Percentiles rank a stretch among this genome's conserved stretches.
Conservation (phyloP, 2,888 invertebrate species). For the Koerneria pararmatus region DNA sequence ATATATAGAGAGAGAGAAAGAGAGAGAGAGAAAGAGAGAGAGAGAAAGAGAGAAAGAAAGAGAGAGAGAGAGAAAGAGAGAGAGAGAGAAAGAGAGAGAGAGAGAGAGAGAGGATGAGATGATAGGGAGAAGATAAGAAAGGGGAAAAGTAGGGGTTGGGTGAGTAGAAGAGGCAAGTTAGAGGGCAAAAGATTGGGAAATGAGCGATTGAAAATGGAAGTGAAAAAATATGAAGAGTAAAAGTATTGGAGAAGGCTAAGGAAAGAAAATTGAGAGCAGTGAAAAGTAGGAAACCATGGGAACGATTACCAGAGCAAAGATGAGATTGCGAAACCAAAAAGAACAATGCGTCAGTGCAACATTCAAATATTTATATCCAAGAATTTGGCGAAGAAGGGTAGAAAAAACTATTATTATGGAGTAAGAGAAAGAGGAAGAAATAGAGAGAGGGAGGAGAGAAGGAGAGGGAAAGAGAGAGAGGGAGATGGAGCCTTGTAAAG, state of each 20-base stretch:
- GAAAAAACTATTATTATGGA: too few species aligned
- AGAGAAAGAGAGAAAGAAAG: conserved; percentile 15
- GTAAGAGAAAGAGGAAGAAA: too few species aligned
- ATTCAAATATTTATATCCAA: too few species aligned
- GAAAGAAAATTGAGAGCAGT: neutral
- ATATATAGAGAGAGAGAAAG: conserved; percentile 3
- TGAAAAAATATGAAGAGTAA: conserved; percentile 4
- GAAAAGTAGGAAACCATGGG: neutral
- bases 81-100: conserved; percentile 3
- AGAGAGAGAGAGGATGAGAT: conserved; percentile 9
- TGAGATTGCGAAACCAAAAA: neutral
- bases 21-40: neutral
- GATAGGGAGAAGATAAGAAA: neutral
- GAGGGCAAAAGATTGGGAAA: conserved; percentile 32
- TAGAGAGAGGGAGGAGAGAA: neutral
- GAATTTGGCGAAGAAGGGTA: too few species aligned
- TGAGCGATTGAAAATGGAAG: neutral
- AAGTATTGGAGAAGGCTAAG: neutral
- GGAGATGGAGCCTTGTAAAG: neutral
- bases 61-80: conserved; percentile 11
- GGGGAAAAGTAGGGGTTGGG: neutral
- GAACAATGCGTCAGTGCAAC: too few species aligned
- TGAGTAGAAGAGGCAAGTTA: neutral
- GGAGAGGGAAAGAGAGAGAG: neutral
- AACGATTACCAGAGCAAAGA: conserved; percentile 1